Evolutionary conservation across 1,140 invertebrate genomes (phyloP).

Genomic region (Trachelipus rathkii): DNA sequence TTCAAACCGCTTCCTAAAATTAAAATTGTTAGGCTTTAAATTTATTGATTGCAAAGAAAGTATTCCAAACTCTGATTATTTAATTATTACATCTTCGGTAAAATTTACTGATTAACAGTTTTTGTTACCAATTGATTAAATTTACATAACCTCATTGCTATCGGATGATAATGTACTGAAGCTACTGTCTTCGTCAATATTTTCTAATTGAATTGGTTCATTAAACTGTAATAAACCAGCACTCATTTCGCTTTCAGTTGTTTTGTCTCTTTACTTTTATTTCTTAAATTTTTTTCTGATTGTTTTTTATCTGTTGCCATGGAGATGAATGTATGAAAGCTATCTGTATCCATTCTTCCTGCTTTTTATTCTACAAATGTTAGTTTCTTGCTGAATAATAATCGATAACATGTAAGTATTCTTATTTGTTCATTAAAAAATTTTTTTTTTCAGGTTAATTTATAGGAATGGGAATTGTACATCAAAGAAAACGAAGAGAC

Average conservation of each 20-base stretch:
- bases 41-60: too few relatives aligned
- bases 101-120: neutral
- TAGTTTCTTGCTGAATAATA: neutral
- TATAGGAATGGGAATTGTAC: neutral
- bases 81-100: too few relatives aligned
- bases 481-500: constrained; percentile 30
- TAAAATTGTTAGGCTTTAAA: too few relatives aligned
- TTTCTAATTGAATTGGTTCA: neutral
- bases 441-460: neutral
- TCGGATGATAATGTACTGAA: neutral
- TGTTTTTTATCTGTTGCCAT: constrained; percentile 5
- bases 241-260: neutral
- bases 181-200: neutral
- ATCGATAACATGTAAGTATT: neutral
- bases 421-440: neutral
- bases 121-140: neutral
- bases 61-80: too few relatives aligned
- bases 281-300: neutral
- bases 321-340: neutral
- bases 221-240: constrained; percentile 4
- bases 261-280: neutral
- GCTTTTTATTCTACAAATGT: too few relatives aligned
- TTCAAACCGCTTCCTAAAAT: too few relatives aligned
- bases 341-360: too few relatives aligned
- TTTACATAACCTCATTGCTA: neutral